These are phyloP conservation scores for Altica lythri DNA, from an alignment of 2,888 invertebrate species.

Conservation along the genomic window DNA sequence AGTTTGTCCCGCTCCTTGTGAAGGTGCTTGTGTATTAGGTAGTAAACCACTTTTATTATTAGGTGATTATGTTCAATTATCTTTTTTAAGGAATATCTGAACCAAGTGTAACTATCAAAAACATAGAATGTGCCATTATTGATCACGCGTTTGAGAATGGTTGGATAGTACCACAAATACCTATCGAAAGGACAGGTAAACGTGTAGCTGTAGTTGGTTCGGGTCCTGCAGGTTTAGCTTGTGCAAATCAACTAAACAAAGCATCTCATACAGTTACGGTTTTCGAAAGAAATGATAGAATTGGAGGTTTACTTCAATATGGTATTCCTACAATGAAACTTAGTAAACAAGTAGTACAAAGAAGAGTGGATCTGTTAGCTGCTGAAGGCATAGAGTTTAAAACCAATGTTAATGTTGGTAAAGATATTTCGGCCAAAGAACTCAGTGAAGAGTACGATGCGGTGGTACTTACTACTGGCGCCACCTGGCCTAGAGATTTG, in stretches of 20 bases:
- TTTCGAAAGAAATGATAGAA: constrained; percentile 93
- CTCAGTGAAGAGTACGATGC: constrained; percentile 76
- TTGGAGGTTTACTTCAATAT: constrained; percentile 94
- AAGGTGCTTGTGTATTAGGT: constrained; percentile 87
- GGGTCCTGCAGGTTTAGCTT: constrained; percentile 93
- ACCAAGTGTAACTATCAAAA: constrained; percentile 97
- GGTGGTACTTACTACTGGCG: constrained; percentile 87
- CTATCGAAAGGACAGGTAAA: constrained; percentile 49
- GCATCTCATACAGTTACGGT: constrained; percentile 96
- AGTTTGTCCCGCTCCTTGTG: constrained; percentile 96
- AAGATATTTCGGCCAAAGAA: constrained; percentile 80
- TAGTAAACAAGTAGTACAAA: constrained; percentile 88
- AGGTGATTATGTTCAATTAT: constrained; percentile 50
- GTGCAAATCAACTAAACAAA: constrained; percentile 96
- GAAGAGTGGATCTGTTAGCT: constrained; percentile 83
- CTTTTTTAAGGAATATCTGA: constrained; percentile 73
- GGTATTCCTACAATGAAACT: constrained; percentile 99
- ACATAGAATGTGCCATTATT: constrained; percentile 98
- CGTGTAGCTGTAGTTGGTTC: constrained; percentile 76
- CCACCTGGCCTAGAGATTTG: constrained; percentile 95
- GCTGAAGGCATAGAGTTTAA: constrained; percentile 87
- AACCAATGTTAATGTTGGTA: constrained; percentile 88
- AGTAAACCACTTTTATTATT: constrained; percentile 30
- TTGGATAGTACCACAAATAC: constrained; percentile 63
- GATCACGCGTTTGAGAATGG: constrained; percentile 97